Evolutionary conservation across 2,113 vertebrate genomes (phyloP).

Genomic region (Gadus macrocephalus): DNA sequence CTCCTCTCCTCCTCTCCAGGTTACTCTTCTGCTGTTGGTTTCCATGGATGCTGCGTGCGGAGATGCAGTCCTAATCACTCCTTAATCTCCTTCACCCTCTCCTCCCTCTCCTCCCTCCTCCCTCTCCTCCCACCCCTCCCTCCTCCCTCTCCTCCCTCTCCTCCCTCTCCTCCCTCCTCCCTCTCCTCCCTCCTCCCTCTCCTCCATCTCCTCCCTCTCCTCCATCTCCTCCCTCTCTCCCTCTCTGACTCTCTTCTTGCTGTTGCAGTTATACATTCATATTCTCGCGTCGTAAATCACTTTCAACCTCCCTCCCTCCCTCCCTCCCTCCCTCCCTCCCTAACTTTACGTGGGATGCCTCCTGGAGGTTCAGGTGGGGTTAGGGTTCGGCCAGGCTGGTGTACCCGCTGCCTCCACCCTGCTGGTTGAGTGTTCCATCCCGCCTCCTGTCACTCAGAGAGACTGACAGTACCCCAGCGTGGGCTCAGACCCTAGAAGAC

Average conservation of each 20-base stretch:
- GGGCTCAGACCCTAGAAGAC: too few species aligned
- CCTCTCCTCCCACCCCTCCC: constrained; percentile 30
- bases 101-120: constrained; percentile 28
- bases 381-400: too few species aligned
- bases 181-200: constrained; percentile 26
- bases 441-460: too few species aligned
- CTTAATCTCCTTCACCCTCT: constrained; percentile 6
- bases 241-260: constrained; percentile 18
- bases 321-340: background rate
- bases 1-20: constrained; percentile 59
- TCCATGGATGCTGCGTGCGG: constrained; percentile 90
- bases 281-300: constrained; percentile 18
- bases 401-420: too few species aligned
- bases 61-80: constrained; percentile 86
- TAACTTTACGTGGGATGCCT: too few species aligned
- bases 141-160: constrained; percentile 2
- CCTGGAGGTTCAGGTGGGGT: too few species aligned
- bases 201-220: constrained; percentile 18
- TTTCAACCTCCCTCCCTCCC: constrained; percentile 1
- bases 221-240: background rate
- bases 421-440: too few species aligned
- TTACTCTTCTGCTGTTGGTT: constrained; percentile 96
- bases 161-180: constrained; percentile 20
- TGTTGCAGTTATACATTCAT: background rate
- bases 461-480: too few species aligned